phyloP scores from a whole-genome alignment of 2,888 invertebrate genomes.

The Listrodromus nycthemerus region DNA sequence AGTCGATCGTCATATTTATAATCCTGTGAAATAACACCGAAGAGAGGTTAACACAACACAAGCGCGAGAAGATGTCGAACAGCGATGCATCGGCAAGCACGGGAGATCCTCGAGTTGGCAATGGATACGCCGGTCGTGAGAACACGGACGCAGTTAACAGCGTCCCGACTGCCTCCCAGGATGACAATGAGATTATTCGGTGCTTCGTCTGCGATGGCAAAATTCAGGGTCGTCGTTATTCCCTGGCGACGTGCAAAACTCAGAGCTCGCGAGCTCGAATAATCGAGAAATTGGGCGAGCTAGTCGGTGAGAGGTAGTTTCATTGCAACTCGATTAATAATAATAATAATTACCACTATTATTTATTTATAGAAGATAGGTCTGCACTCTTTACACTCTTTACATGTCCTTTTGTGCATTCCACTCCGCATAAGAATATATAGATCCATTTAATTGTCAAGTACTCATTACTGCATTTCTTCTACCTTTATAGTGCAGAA shows the following conservation, averaged over 20 bases:
- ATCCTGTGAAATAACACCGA: neutral
- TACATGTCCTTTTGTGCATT: too few species aligned
- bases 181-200: conserved; percentile 45
- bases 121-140: conserved; percentile 1
- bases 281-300: conserved; percentile 82
- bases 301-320: conserved; percentile 82
- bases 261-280: conserved; percentile 80
- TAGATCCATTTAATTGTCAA: too few species aligned
- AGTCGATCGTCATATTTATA: neutral
- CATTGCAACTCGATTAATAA: neutral
- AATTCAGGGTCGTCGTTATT: conserved; percentile 81
- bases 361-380: neutral
- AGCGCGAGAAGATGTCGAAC: conserved; percentile 45
- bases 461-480: too few species aligned
- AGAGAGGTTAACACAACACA: conserved; percentile 21
- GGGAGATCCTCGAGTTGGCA: neutral
- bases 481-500: too few species aligned
- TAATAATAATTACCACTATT: neutral
- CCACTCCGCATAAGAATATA: too few species aligned
- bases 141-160: conserved; percentile 8
- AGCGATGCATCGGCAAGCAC: conserved; percentile 32
- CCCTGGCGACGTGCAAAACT: conserved; percentile 81
- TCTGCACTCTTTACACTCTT: too few species aligned
- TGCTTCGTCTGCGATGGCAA: conserved; percentile 83
- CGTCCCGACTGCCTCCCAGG: neutral